These are phyloP conservation scores for Phenacoccus solenopsis DNA, from an alignment of 1,140 invertebrate species.

Conservation along the genomic window DNA sequence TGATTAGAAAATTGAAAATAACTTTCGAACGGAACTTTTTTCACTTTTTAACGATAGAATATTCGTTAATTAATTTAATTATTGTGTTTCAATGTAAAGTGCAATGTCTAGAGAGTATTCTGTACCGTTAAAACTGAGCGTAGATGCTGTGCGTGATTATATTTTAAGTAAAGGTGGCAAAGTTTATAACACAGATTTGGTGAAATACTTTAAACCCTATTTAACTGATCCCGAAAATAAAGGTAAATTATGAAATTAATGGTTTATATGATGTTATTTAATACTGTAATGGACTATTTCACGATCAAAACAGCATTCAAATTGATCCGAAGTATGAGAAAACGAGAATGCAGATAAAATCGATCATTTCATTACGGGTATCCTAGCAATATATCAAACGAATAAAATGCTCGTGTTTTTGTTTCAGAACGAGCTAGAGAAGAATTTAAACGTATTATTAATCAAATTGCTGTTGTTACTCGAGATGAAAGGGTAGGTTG, in stretches of 20 bases:
- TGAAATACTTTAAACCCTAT: constrained; percentile 75
- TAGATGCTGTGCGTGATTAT: constrained; percentile 69
- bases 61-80: not conserved
- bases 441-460: constrained; percentile 83
- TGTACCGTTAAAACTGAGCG: constrained; percentile 53
- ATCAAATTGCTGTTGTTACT: constrained; percentile 68
- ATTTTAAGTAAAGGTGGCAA: constrained; percentile 67
- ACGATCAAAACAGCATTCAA: too few relatives aligned
- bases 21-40: too few relatives aligned
- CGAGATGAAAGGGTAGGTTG: constrained; percentile 35
- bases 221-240: constrained; percentile 61
- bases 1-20: too few relatives aligned
- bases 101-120: not conserved
- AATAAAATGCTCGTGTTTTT: constrained; percentile 26
- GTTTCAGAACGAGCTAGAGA: constrained; percentile 66
- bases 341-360: too few relatives aligned
- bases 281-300: too few relatives aligned
- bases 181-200: constrained; percentile 74
- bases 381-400: not conserved
- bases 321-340: too few relatives aligned
- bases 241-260: constrained; percentile 38
- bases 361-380: too few relatives aligned
- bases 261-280: too few relatives aligned
- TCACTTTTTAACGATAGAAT: too few relatives aligned
- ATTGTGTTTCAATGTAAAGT: not conserved